A percentile compares a stretch with the other conserved stretches of the same genome.
Evolutionary conservation across 92 coral and sea anemone genomes (phyloP).

Genomic region (Zoanthus sansibaricus): DNA sequence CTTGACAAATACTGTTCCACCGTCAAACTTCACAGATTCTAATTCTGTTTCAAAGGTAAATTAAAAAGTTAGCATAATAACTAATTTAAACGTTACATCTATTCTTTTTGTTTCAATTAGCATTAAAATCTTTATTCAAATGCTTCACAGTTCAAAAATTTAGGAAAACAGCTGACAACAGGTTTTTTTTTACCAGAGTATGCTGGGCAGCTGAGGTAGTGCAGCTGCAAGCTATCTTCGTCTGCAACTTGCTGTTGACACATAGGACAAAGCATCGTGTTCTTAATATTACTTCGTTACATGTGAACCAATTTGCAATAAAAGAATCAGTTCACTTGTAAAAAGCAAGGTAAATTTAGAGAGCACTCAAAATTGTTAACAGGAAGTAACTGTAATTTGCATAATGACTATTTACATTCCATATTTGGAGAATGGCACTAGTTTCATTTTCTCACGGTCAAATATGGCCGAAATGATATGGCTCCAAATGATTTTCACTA

Average conservation of each 20-base stretch:
- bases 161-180: not conserved
- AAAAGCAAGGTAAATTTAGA: not conserved
- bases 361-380: constrained; percentile 1
- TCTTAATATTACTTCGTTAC: not conserved
- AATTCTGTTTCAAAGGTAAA: constrained; percentile 4
- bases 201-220: constrained; percentile 79
- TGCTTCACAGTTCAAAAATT: not conserved
- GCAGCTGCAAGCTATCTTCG: constrained; percentile 79
- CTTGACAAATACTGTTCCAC: constrained; percentile 60
- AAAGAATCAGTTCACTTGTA: not conserved
- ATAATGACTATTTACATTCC: constrained; percentile 35
- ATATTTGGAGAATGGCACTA: constrained; percentile 30
- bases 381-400: constrained; percentile 22
- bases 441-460: constrained; percentile 26
- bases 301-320: not conserved
- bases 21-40: constrained; percentile 3
- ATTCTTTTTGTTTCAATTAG: not conserved
- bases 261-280: constrained; percentile 88
- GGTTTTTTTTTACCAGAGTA: constrained; percentile 53
- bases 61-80: not conserved
- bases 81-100: not conserved
- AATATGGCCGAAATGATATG: not conserved
- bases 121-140: not conserved
- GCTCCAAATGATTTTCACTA: not conserved
- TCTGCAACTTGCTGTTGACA: constrained; percentile 74